Evolutionary conservation across 2,888 invertebrate genomes (phyloP).

Genomic region (Dendrolimus pini): DNA sequence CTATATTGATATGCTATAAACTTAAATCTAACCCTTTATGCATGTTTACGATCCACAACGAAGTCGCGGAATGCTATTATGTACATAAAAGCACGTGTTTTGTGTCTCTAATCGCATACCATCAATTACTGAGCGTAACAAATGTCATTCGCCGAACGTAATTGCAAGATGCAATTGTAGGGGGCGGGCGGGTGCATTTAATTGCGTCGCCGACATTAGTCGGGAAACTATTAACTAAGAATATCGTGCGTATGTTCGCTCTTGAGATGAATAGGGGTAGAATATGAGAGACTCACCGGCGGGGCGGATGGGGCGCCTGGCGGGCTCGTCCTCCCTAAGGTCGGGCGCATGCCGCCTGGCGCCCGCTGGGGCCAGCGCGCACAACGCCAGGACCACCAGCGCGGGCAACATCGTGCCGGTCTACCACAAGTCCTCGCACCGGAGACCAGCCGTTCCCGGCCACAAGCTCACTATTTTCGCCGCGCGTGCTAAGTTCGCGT

Average conservation of each 20-base stretch:
- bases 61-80: constrained; percentile 49
- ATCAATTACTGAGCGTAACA: constrained; percentile 11
- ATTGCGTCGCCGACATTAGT: constrained; percentile 28
- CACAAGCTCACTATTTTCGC: constrained; percentile 70
- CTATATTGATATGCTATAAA: constrained; percentile 22
- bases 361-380: constrained; percentile 41
- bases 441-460: constrained; percentile 48
- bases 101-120: constrained; percentile 22
- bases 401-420: constrained; percentile 55
- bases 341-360: constrained; percentile 79
- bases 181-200: constrained; percentile 29
- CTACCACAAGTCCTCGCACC: constrained; percentile 41
- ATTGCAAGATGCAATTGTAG: constrained; percentile 10
- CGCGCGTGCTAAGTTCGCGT: constrained; percentile 45
- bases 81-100: constrained; percentile 52
- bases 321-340: constrained; percentile 81
- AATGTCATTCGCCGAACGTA: constrained; percentile 6
- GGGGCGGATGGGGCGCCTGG: constrained; percentile 78
- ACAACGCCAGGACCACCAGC: constrained; percentile 60
- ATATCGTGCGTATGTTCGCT: constrained; percentile 1
- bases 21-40: constrained; percentile 5
- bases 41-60: constrained; percentile 8
- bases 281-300: constrained; percentile 76
- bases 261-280: constrained; percentile 8
- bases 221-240: constrained; percentile 6